Evolutionary conservation across 2,888 invertebrate genomes (phyloP).

Genomic region (Drosophila mimetica): DNA sequence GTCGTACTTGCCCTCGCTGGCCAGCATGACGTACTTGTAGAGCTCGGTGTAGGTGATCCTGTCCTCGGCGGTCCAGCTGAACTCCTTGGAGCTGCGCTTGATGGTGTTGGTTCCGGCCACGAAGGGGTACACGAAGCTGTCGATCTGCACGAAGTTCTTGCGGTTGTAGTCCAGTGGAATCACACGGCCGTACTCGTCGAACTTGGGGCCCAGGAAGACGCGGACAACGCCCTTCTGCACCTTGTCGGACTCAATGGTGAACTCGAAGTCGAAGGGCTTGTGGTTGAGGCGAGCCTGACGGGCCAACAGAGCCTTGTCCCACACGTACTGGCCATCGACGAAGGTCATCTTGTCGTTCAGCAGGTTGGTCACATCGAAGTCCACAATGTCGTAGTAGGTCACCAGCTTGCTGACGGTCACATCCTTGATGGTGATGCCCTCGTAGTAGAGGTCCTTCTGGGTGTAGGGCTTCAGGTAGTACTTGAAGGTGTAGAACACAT

Average conservation of each 20-base stretch:
- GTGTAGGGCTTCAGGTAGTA: conserved; percentile 87
- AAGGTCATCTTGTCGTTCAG: conserved; percentile 85
- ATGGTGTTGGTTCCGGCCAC: conserved; percentile 88
- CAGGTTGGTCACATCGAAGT: conserved; percentile 88
- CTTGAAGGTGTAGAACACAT: conserved; percentile 87
- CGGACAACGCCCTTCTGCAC: conserved; percentile 87
- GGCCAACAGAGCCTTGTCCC: conserved; percentile 84
- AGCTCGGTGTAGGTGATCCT: conserved; percentile 88
- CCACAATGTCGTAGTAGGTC: conserved; percentile 89
- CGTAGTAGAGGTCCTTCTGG: conserved; percentile 86
- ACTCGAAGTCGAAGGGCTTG: conserved; percentile 87
- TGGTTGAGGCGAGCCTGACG: conserved; percentile 88
- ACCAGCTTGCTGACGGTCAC: conserved; percentile 88
- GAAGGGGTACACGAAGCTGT: conserved; percentile 87
- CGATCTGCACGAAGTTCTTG: conserved; percentile 88
- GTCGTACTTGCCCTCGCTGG: conserved; percentile 85
- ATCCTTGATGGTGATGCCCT: conserved; percentile 87
- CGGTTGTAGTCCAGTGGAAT: conserved; percentile 87
- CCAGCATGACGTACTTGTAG: conserved; percentile 87
- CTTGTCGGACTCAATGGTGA: conserved; percentile 87
- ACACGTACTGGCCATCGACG: conserved; percentile 81
- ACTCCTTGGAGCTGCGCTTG: conserved; percentile 88
- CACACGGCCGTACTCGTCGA: conserved; percentile 86
- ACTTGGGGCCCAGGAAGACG: conserved; percentile 89
- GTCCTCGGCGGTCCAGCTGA: conserved; percentile 87